These are phyloP conservation scores for Drosophila kanapiae DNA, from an alignment of 1,140 invertebrate species.

Conservation along the genomic window DNA sequence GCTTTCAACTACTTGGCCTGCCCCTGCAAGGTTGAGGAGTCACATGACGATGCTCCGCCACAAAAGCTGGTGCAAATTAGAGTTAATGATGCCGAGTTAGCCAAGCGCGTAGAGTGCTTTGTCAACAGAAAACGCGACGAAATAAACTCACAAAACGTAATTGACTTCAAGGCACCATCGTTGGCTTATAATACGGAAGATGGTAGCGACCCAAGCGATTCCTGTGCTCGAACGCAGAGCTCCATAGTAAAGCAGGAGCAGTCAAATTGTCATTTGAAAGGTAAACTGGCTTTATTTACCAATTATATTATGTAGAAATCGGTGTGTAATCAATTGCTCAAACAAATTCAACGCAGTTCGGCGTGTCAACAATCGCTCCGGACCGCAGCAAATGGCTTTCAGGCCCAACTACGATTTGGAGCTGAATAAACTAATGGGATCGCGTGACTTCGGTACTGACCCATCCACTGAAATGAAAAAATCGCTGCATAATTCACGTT, in stretches of 20 bases:
- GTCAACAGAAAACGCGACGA: slow-evolving; percentile 88
- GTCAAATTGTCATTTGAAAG: slow-evolving; percentile 90
- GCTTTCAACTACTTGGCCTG: slow-evolving; percentile 67
- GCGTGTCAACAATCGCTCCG: slow-evolving; percentile 87
- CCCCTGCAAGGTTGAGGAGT: slow-evolving; percentile 69
- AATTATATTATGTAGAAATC: not conserved
- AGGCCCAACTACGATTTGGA: slow-evolving; percentile 65
- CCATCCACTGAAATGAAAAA: slow-evolving; percentile 9
- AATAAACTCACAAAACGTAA: slow-evolving; percentile 88
- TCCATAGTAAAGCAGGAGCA: slow-evolving; percentile 88
- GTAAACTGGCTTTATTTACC: not conserved
- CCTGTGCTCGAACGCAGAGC: slow-evolving; percentile 90
- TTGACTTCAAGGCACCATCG: slow-evolving; percentile 87
- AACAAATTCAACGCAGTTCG: slow-evolving; percentile 69
- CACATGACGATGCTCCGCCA: slow-evolving; percentile 73
- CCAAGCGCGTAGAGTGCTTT: slow-evolving; percentile 87
- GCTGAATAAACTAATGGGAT: slow-evolving; percentile 85
- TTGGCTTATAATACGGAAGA: slow-evolving; percentile 15
- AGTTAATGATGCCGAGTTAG: slow-evolving; percentile 86
- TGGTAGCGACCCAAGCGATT: slow-evolving; percentile 64
- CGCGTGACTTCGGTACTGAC: slow-evolving; percentile 85
- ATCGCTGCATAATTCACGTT: slow-evolving; percentile 32
- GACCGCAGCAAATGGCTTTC: slow-evolving; percentile 86
- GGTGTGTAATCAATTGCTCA: not conserved
- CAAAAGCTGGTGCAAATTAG: slow-evolving; percentile 87